Base-by-base conservation (phyloP, 2,113 vertebrate species). In the Illadopsis cleaveri region DNA sequence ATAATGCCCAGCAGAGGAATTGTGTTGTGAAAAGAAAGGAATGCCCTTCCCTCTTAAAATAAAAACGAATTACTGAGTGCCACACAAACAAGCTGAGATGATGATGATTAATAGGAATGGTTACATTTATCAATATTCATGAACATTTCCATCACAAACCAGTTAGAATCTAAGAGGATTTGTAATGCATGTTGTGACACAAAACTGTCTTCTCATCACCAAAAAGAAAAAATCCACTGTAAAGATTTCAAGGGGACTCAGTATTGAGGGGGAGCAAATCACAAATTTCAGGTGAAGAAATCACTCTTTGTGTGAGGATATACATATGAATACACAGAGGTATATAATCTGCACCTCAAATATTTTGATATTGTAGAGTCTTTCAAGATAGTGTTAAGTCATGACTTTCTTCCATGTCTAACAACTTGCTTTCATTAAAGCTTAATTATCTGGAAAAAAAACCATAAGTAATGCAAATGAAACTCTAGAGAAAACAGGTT, bases 391-490 rank as follows among this genome's bases (percentile, higher is more conserved):
- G 47, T 56, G 61, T 64, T 82, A 77, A 81, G 42, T 80, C 53
- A 57, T 58, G 3, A 18, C 19, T 90, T 88, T 72, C 23, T 53
- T 75, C n/a, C 9, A 1, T 86, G 77, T 44, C 64, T 66, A 83
- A 81, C 60, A 78, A 83, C 31, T 37, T 84, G 50, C n/a, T 86
- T 93, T 92, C 54, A 38, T 62, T 93, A 70, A 94, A 92, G 66
- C 54, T 77, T 88, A 85, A 76, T 96, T 94, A 72, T 73, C 48
- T 82, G 71, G 37, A 44, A 93, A 95, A 57, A 94, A 37, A 62
- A 19, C 31, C 1, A 1, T 40, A 86, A 75, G 76, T 77, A 90
- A 83, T 78, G n/a, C 75, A 87, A 75, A 87, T 45, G 54, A 83
- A 81, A 64, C 60, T 90, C 54, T 37, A 22, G 60, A 89, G 69